Percentiles rank a stretch among this genome's conserved stretches.
phyloP scores from a whole-genome alignment of 92 coral and sea anemone species.

The Porites rus region DNA sequence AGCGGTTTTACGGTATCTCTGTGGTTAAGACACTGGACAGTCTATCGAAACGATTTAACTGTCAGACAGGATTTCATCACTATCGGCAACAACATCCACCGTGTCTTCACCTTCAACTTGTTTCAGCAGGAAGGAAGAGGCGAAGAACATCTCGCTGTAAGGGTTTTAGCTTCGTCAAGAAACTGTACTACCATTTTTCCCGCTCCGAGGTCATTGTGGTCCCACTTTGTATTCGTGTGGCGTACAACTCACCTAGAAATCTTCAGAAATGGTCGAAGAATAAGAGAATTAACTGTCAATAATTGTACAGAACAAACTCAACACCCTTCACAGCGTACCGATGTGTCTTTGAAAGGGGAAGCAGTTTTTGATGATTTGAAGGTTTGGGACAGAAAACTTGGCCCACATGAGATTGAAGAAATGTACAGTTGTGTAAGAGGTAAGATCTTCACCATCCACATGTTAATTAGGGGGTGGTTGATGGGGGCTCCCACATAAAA shows the following conservation, averaged over 20 bases:
- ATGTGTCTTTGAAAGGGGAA: conserved; percentile 5
- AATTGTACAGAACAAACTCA: background rate
- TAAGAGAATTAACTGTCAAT: background rate
- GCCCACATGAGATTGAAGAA: conserved; percentile 18
- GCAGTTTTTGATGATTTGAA: conserved; percentile 64
- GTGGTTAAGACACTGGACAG: conserved; percentile 50
- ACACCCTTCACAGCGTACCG: background rate
- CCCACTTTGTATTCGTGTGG: conserved; percentile 34
- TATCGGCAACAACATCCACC: background rate
- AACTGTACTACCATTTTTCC: background rate
- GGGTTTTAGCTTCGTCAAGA: background rate
- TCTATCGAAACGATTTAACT: background rate
- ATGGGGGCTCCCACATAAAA: too few species aligned
- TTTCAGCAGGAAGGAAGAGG: background rate
- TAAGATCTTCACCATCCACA: background rate
- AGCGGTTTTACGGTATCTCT: conserved; percentile 41
- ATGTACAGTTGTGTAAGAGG: conserved; percentile 28
- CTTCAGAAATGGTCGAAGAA: conserved; percentile 13
- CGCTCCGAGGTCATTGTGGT: conserved; percentile 31
- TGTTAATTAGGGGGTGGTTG: background rate
- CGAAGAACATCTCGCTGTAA: conserved; percentile 25
- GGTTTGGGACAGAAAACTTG: conserved; percentile 26
- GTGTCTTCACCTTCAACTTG: background rate
- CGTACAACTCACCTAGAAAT: background rate
- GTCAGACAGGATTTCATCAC: background rate